phyloP scores from a whole-genome alignment of 2,888 invertebrate species.

The Vanessa cardui region DNA sequence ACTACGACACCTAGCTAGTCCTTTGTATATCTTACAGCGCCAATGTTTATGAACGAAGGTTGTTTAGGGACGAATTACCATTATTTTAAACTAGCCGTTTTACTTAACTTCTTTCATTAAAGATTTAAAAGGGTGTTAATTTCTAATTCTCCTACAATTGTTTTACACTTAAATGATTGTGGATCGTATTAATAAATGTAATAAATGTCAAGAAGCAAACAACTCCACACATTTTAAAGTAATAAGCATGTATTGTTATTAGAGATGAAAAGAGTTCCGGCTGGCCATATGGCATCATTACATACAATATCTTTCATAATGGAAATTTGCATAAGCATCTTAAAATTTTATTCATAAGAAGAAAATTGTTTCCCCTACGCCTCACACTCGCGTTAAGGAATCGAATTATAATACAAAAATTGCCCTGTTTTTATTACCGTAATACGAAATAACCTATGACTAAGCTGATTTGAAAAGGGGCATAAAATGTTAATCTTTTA shows the following conservation, averaged over 20 bases:
- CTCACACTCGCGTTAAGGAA: slow-evolving; percentile 68
- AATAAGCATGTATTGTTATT: slow-evolving; percentile 64
- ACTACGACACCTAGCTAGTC: no score
- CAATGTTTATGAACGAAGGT: no score
- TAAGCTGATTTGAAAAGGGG: no score
- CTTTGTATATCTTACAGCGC: no score
- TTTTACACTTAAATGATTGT: no score
- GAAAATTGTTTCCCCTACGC: slow-evolving; percentile 77
- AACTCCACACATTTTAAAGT: slow-evolving; percentile 26
- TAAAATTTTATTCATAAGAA: slow-evolving; percentile 81
- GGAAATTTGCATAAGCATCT: slow-evolving; percentile 80
- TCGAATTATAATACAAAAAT: slow-evolving; percentile 62
- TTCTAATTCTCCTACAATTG: no score
- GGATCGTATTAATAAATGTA: no score
- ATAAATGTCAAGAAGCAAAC: no score
- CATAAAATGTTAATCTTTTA: not conserved
- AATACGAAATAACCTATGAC: slow-evolving; percentile 6
- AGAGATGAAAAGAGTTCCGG: slow-evolving; percentile 67
- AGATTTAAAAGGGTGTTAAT: no score
- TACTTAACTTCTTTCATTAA: no score
- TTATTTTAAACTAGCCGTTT: no score
- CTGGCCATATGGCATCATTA: slow-evolving; percentile 73
- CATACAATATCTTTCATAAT: slow-evolving; percentile 69
- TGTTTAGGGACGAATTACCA: no score
- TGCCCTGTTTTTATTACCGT: slow-evolving; percentile 24